phyloP scores from a whole-genome alignment of 2,113 vertebrate species.

The Anser cygnoides region DNA sequence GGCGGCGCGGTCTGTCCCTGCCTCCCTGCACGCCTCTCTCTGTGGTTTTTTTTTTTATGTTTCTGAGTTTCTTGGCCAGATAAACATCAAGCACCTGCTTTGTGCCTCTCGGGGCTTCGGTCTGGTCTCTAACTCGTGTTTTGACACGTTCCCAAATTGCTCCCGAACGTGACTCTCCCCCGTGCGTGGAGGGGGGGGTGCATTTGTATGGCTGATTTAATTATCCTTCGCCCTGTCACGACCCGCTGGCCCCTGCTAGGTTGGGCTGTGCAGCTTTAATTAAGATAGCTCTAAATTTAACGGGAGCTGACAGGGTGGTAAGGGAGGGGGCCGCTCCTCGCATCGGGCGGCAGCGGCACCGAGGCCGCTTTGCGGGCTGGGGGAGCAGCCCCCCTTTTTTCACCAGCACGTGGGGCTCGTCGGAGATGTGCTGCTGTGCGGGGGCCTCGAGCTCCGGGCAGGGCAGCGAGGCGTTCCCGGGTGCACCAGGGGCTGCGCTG shows the following conservation, averaged over 20 bases:
- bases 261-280: slow-evolving; percentile 52
- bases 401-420: background rate
- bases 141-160: background rate
- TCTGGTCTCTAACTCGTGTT: background rate
- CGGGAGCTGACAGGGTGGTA: background rate
- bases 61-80: background rate
- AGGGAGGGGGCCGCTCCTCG: background rate
- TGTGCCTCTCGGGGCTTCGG: background rate
- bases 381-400: background rate
- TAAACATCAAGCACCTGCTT: background rate
- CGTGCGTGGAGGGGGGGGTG: background rate
- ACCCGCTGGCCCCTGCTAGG: background rate
- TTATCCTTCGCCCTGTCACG: slow-evolving; percentile 21
- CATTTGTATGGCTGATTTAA: slow-evolving; percentile 50
- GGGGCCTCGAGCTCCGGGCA: no score
- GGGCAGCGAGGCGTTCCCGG: background rate
- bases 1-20: background rate
- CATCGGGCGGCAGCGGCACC: background rate
- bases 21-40: background rate
- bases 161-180: background rate
- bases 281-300: slow-evolving; percentile 56
- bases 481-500: background rate
- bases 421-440: background rate
- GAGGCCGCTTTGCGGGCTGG: background rate
- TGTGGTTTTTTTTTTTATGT: background rate